A percentile compares a stretch with the other conserved stretches of the same genome.
phyloP scores from a whole-genome alignment of 2,797 vertebrate species.

The Danio albolineatus region DNA sequence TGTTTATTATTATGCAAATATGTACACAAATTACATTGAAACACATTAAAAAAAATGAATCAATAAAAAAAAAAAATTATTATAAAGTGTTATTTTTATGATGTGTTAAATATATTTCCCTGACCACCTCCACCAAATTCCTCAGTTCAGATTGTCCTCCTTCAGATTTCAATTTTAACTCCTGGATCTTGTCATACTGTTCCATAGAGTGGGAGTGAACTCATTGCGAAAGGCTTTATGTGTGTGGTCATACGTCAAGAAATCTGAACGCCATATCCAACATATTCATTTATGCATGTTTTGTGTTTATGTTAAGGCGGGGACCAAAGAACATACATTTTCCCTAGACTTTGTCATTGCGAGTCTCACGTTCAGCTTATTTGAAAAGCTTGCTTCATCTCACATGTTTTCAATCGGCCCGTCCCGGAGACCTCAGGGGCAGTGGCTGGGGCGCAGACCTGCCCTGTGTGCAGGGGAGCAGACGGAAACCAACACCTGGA shows the following conservation, averaged over 20 bases:
- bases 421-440: conserved; percentile 69
- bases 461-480: conserved; percentile 59
- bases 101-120: not conserved
- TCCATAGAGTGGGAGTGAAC: not conserved
- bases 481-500: conserved; percentile 54
- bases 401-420: conserved; percentile 82
- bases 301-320: conserved; percentile 67
- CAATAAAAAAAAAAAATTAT: too few species aligned
- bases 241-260: conserved; percentile 24
- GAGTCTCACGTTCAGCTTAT: conserved; percentile 73
- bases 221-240: not conserved
- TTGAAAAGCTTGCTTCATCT: conserved; percentile 80
- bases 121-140: not conserved
- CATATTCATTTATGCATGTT: conserved; percentile 58
- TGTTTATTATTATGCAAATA: too few species aligned
- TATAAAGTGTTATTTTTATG: too few species aligned
- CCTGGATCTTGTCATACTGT: not conserved
- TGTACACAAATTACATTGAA: too few species aligned
- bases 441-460: conserved; percentile 57
- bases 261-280: conserved; percentile 32
- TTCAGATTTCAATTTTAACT: not conserved
- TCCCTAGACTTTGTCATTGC: conserved; percentile 75
- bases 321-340: conserved; percentile 62
- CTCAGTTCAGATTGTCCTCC: not conserved
- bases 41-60: too few species aligned